A percentile compares a stretch with the other conserved stretches of the same genome.
Conservation (phyloP, 2,888 invertebrate species). For the Caenorhabditis sp. region DNA sequence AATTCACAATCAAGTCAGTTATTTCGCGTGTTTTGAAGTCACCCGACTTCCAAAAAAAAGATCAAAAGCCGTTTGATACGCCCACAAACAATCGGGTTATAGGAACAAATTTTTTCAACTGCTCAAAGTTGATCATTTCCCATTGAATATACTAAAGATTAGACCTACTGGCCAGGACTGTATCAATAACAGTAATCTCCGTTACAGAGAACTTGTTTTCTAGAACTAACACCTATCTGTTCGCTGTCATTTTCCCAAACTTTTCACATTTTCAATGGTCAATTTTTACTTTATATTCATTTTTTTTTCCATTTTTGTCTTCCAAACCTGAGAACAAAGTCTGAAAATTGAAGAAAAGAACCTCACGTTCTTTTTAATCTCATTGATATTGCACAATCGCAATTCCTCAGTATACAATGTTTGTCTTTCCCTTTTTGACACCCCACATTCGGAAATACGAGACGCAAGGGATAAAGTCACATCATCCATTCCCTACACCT, state of each 20-base stretch:
- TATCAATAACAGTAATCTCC: no score
- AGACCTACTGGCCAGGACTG: no score
- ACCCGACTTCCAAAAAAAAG: no score
- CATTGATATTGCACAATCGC: conserved; percentile 12
- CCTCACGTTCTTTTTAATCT: conserved; percentile 10
- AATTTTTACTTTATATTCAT: not conserved
- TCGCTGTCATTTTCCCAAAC: not conserved
- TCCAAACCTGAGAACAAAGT: not conserved
- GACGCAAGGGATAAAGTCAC: conserved; percentile 23
- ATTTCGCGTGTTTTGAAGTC: no score
- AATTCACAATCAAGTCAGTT: no score
- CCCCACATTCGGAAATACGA: conserved; percentile 33
- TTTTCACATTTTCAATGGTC: not conserved
- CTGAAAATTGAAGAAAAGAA: not conserved
- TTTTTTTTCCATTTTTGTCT: not conserved
- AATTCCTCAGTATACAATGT: conserved; percentile 22
- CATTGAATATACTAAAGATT: no score
- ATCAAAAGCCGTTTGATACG: no score
- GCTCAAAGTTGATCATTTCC: no score
- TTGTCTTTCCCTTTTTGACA: conserved; percentile 15
- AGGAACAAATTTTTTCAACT: no score
- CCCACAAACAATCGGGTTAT: no score
- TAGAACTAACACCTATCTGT: not conserved
- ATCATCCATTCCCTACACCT: conserved; percentile 33
- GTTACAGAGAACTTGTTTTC: not conserved